phyloP scores from a whole-genome alignment of 2,888 invertebrate genomes.

The Ligdia adustata region DNA sequence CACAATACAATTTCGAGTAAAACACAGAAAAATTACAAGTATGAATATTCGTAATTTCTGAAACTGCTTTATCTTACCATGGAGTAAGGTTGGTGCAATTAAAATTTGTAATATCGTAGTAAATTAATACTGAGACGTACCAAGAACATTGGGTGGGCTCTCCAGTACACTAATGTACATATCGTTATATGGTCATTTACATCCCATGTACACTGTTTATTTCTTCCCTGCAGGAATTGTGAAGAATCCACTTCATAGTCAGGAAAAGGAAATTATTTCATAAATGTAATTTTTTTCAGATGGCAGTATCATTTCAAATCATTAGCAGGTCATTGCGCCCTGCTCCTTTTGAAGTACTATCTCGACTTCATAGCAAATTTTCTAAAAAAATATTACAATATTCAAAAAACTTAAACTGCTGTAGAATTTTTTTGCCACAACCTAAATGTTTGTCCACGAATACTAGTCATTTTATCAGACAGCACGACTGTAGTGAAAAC shows the following conservation, averaged over 20 bases:
- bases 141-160: too few relatives aligned
- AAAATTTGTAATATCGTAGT: too few relatives aligned
- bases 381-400: slow-evolving; percentile 3
- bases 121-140: too few relatives aligned
- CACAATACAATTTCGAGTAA: not conserved
- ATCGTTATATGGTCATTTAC: too few relatives aligned
- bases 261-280: not conserved
- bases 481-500: not conserved
- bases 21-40: slow-evolving; percentile 29
- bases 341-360: slow-evolving; percentile 27
- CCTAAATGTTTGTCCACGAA: slow-evolving; percentile 13
- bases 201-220: too few relatives aligned
- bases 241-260: too few relatives aligned
- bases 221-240: too few relatives aligned
- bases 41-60: slow-evolving; percentile 15
- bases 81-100: slow-evolving; percentile 39
- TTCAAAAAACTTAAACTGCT: slow-evolving; percentile 15
- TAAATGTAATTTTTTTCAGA: slow-evolving; percentile 54
- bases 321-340: slow-evolving; percentile 41
- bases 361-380: slow-evolving; percentile 14
- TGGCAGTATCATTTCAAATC: slow-evolving; percentile 55
- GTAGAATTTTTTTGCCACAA: slow-evolving; percentile 4
- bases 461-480: slow-evolving; percentile 7
- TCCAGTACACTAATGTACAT: too few relatives aligned
- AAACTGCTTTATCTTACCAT: slow-evolving; percentile 35